Percentiles rank a stretch among this genome's conserved stretches.
Conservation (phyloP, 2,888 invertebrate genomes). For the Drosophila fulvimacula region DNA sequence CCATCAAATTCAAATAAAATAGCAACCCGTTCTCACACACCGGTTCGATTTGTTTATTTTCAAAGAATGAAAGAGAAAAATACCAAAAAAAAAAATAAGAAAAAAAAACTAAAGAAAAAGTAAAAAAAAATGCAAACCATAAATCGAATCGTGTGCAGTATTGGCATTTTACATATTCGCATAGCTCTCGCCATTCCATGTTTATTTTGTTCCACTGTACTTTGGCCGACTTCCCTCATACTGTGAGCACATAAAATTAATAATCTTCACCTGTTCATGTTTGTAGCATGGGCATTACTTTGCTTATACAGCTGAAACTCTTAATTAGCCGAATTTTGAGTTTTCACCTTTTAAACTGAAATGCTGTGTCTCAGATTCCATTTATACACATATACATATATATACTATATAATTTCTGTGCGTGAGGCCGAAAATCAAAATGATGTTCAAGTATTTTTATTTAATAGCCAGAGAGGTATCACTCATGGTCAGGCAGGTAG, state of each 20-base stretch:
- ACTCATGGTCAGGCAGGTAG: conserved; percentile 39
- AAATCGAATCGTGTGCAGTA: conserved; percentile 20
- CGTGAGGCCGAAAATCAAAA: conserved; percentile 47
- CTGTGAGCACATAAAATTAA: conserved; percentile 62
- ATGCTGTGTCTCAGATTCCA: conserved; percentile 31
- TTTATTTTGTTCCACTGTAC: conserved; percentile 42
- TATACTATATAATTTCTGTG: conserved; percentile 15
- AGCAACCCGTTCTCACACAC: conserved; percentile 22
- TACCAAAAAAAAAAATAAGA: background rate
- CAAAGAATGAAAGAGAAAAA: conserved; percentile 3
- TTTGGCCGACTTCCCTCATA: conserved; percentile 54
- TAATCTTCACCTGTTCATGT: conserved; percentile 68
- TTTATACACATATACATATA: conserved; percentile 4
- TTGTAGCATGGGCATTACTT: conserved; percentile 28
- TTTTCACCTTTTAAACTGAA: conserved; percentile 47
- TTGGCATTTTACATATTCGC: conserved; percentile 51
- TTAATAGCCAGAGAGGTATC: conserved; percentile 59
- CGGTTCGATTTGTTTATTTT: conserved; percentile 55
- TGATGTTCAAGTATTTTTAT: conserved; percentile 60
- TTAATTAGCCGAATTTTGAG: conserved; percentile 64
- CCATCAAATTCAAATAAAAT: conserved; percentile 55
- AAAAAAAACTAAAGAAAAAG: background rate
- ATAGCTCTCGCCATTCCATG: conserved; percentile 14
- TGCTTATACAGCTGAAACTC: conserved; percentile 57
- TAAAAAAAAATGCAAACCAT: background rate